Percentiles rank a stretch among this genome's conserved stretches.
Evolutionary conservation across 2,888 invertebrate species (phyloP).

Genomic region (Biston betularia): DNA sequence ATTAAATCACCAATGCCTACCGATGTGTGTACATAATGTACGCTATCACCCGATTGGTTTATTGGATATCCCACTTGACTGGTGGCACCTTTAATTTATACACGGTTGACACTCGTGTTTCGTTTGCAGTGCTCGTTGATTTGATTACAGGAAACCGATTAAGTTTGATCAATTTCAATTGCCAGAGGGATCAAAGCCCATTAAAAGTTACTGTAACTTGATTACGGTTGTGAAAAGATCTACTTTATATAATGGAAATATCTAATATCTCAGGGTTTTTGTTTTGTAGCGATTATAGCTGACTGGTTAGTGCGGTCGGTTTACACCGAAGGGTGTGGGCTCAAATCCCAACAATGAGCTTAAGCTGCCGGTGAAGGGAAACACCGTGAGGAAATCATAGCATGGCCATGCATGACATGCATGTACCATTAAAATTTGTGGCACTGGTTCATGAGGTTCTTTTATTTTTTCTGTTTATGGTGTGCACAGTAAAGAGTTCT

Average conservation of each 20-base stretch:
- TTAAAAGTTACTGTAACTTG: slow-evolving; percentile 2
- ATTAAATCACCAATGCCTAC: not conserved
- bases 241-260: not conserved
- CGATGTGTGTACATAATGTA: slow-evolving; percentile 28
- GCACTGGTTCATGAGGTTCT: too few relatives aligned
- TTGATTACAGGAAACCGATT: slow-evolving; percentile 29
- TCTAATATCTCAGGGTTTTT: not conserved
- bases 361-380: too few relatives aligned
- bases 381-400: too few relatives aligned
- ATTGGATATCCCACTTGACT: slow-evolving; percentile 36
- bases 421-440: too few relatives aligned
- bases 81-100: slow-evolving; percentile 31
- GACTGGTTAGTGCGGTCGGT: too few relatives aligned
- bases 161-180: slow-evolving; percentile 16
- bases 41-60: slow-evolving; percentile 20
- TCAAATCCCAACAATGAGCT: too few relatives aligned
- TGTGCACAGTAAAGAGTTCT: too few relatives aligned
- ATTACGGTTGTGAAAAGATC: slow-evolving; percentile 4
- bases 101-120: slow-evolving; percentile 13
- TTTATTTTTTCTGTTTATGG: too few relatives aligned
- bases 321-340: too few relatives aligned
- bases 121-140: slow-evolving; percentile 12
- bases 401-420: too few relatives aligned
- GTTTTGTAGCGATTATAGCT: not conserved
- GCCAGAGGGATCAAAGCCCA: slow-evolving; percentile 15